Evolutionary conservation across 2,113 vertebrate species (phyloP), one percentile per base, ranked within the genome.

Genomic region (Hemiprocne comata): DNA sequence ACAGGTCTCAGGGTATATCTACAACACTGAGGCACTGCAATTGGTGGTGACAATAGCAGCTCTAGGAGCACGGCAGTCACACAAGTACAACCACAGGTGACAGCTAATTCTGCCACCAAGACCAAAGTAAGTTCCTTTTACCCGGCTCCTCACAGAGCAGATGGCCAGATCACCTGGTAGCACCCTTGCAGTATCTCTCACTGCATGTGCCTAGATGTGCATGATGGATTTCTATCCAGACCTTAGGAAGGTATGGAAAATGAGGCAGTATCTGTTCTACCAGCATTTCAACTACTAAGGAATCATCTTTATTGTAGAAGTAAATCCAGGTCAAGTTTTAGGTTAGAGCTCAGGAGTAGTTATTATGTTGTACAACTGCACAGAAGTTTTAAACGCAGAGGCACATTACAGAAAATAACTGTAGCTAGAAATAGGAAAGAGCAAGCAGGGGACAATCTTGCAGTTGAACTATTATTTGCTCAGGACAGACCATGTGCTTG

Each of bases 401-500:
- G 48, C 20, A 71, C 29, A 7, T 19, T 29, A 66, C 3, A n/a
- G 71, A 51, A 87, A 81, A 64, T 50, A 85, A 78, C 4, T 29
- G 40, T 33, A 64, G 62, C 70, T 40, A 66, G 25, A 70, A 71
- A 44, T 62, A 50, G 84, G 20, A 58, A 85, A 91, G 23, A 64
- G 65, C 65, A 85, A 89, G 74, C 70, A 85, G 62, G 26, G 73
- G 34, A 87, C 55, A 83, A 8, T 74, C 89, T 72, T 77, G 78
- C 83, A 73, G 53, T 6, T 57, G 83, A 87, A 65, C 42, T 66
- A n/a, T 15, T 85, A 64, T 4, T 90, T 17, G 38, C 75, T 73
- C 75, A 44, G 91, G 76, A 90, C 78, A 92, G 88, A 90, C 64
- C 54, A 82, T 61, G 89, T 83, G 93, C 71, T 92, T 60, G 78